A percentile compares a stretch with the other conserved stretches of the same genome.
These are phyloP conservation scores for Parazoanthus swiftii DNA, from an alignment of 92 coral and sea anemone species.

Conservation along the genomic window DNA sequence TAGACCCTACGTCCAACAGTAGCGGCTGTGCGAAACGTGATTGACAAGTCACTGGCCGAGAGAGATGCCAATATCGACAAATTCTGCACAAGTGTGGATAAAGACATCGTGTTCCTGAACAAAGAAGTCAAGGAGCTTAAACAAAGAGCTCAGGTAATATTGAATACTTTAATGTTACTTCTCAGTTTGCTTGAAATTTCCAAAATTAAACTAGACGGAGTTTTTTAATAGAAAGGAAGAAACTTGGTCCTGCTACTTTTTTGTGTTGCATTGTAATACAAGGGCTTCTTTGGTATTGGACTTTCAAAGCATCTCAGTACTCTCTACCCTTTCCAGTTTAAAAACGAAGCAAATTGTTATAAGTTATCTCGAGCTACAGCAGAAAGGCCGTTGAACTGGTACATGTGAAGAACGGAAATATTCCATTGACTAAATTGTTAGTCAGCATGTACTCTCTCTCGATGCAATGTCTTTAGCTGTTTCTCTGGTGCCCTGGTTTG, in stretches of 20 bases:
- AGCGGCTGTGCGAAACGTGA: slow-evolving; percentile 92
- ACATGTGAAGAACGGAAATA: neutral
- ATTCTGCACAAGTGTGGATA: slow-evolving; percentile 95
- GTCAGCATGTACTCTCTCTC: neutral
- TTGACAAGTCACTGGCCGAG: slow-evolving; percentile 96
- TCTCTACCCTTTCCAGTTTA: neutral
- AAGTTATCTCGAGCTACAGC: too few species aligned
- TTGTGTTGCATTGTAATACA: neutral
- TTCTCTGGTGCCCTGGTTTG: neutral
- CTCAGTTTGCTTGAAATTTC: neutral
- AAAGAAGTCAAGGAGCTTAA: slow-evolving; percentile 95
- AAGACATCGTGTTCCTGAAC: slow-evolving; percentile 85
- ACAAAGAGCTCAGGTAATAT: slow-evolving; percentile 92
- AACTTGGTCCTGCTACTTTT: too few species aligned
- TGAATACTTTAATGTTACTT: too few species aligned
- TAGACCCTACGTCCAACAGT: slow-evolving; percentile 94
- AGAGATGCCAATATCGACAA: slow-evolving; percentile 97
- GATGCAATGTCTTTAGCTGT: too few species aligned
- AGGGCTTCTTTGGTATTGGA: neutral
- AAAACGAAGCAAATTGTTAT: too few species aligned
- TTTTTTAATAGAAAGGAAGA: neutral
- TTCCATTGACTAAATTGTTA: neutral
- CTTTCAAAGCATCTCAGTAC: neutral
- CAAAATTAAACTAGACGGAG: neutral
- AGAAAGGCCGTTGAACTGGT: neutral